These are phyloP conservation scores for Fragum whitleyi DNA, from an alignment of 2,888 invertebrate species.

Conservation along the genomic window DNA sequence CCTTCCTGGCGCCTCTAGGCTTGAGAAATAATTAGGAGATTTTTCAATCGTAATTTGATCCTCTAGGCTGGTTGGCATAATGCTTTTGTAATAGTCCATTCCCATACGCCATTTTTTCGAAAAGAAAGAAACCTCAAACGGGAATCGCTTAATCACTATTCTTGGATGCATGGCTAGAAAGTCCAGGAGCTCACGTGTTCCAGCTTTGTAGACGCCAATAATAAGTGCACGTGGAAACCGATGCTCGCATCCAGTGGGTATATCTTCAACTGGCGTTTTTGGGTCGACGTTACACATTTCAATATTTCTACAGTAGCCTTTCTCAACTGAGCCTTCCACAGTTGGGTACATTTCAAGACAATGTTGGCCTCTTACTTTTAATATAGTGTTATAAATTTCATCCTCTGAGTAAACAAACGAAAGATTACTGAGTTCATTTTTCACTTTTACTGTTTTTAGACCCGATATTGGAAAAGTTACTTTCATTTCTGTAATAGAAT, in stretches of 20 bases:
- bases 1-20: background rate
- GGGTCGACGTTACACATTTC: too few relatives aligned
- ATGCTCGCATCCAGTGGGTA: background rate
- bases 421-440: too few relatives aligned
- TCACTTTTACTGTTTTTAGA: too few relatives aligned
- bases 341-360: too few relatives aligned
- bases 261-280: background rate
- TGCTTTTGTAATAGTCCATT: background rate
- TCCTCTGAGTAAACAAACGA: too few relatives aligned
- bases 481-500: too few relatives aligned
- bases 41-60: constrained; percentile 12
- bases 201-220: constrained; percentile 7
- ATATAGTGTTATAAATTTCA: too few relatives aligned
- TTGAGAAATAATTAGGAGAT: constrained; percentile 1
- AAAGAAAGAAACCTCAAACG: background rate
- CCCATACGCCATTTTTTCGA: background rate
- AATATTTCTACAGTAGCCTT: too few relatives aligned
- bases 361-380: too few relatives aligned
- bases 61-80: background rate
- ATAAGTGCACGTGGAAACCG: background rate
- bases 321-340: too few relatives aligned
- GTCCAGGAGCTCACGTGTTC: background rate
- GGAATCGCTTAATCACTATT: background rate
- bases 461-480: too few relatives aligned
- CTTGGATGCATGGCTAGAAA: background rate